Evolutionary conservation across 2,113 vertebrate genomes (phyloP), one percentile per base, ranked within the genome.

Genomic region (Struthidea cinerea): DNA sequence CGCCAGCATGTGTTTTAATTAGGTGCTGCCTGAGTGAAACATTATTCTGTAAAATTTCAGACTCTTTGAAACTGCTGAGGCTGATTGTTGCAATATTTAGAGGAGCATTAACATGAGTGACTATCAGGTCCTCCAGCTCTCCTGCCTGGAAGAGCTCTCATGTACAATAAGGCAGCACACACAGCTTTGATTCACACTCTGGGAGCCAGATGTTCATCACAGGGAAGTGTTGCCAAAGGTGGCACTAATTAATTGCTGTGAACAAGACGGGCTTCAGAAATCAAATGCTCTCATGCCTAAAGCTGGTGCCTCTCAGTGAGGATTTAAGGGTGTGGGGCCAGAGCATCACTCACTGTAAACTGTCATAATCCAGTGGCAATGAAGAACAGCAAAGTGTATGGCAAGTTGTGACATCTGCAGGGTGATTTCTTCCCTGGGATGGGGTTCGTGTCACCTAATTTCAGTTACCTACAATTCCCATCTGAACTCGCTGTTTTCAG

Each of bases 171-270:
- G 63, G 53, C 65, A 75, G 67, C 33, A 52, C 50, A 46, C 27
- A 59, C 35, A 60, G 76, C 67, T 93, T 65, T 80, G 75, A 83
- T 69, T 94, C 79, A 49, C 44, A 46, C 65, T 71, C 73, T 73
- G 79, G 41, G 61, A 81, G 90, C 53, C 47, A 93, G 93, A 90
- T 90, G 88, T 84, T 93, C 56, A 37, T 68, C 47, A 22, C 2
- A 53, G 56, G 22, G 11, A 88, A 74, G 39, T 12, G n/a, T 37
- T 55, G 60, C 87, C 70, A 87, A 86, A 92, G 37, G 71, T 84
- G 78, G 33, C 87, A 83, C 39, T 91, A 87, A 93, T 95, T 96
- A 95, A 93, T 92, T 68, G 73, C 64, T 74, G 52, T 30, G 76
- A 91, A 86, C 64, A 56, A 92, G 60, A 68, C 2, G 3, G 52